Evolutionary conservation across 2,888 invertebrate species (phyloP).

Genomic region (Philereme transversata): DNA sequence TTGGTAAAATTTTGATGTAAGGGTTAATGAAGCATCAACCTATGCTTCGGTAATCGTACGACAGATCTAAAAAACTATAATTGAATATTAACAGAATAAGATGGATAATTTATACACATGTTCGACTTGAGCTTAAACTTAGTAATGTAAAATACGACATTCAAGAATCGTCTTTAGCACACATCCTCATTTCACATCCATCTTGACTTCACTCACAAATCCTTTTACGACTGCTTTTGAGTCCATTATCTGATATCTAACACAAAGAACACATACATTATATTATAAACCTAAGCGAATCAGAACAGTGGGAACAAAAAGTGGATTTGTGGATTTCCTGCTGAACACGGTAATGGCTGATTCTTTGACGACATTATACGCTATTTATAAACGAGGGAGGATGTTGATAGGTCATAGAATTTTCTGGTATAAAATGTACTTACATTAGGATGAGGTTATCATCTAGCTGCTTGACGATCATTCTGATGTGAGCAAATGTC

Average conservation of each 20-base stretch:
- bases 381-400: background rate
- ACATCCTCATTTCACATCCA: conserved; percentile 1
- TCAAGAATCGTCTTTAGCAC: background rate
- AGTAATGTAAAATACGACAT: background rate
- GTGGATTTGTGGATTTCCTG: conserved; percentile 4
- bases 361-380: background rate
- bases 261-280: conserved; percentile 43
- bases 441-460: no score
- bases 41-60: no score
- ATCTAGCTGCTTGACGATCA: no score
- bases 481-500: no score
- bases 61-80: no score
- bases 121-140: no score
- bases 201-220: conserved; percentile 11
- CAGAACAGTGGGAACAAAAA: conserved; percentile 42
- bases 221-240: conserved; percentile 40
- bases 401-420: background rate
- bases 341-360: background rate
- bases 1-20: no score
- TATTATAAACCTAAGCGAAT: conserved; percentile 35
- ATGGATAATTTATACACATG: no score
- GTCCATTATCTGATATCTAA: conserved; percentile 55
- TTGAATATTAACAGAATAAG: no score
- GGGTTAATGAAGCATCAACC: no score
- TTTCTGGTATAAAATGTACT: background rate